A percentile compares a stretch with the other conserved stretches of the same genome.
phyloP scores from a whole-genome alignment of 2,888 invertebrate species.

The Macropis europaea region DNA sequence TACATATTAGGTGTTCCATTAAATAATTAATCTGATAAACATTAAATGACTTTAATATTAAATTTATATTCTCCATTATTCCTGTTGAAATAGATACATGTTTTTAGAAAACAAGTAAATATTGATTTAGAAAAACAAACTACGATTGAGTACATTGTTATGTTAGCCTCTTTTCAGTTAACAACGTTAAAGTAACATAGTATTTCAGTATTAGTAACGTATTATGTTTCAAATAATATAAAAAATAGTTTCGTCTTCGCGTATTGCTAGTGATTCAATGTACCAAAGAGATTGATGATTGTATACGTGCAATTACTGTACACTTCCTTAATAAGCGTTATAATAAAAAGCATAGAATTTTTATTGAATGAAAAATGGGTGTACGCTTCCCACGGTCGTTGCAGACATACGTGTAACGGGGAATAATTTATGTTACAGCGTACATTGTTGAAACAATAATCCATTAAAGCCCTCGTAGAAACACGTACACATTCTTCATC shows the following conservation, averaged over 20 bases:
- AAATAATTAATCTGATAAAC: not conserved
- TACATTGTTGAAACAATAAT: slow-evolving; percentile 38
- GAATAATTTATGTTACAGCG: slow-evolving; percentile 23
- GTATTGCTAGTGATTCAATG: no score
- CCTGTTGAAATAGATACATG: no score
- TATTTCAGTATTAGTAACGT: no score
- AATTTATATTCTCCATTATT: not conserved
- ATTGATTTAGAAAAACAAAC: no score
- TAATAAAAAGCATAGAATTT: slow-evolving; percentile 2
- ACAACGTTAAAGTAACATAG: no score
- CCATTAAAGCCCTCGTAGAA: slow-evolving; percentile 14
- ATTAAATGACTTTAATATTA: not conserved
- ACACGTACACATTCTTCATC: slow-evolving; percentile 4
- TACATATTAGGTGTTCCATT: not conserved
- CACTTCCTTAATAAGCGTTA: not conserved
- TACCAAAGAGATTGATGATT: not conserved
- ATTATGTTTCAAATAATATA: no score
- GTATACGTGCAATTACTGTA: not conserved
- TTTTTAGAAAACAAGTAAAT: no score
- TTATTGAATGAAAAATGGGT: slow-evolving; percentile 43
- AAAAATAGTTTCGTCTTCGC: no score
- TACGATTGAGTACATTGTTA: no score
- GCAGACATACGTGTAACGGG: slow-evolving; percentile 4
- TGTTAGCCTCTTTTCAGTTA: no score
- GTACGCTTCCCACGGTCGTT: slow-evolving; percentile 28